phyloP scores from a whole-genome alignment of 2,797 vertebrate genomes.

The Acanthopagrus latus region DNA sequence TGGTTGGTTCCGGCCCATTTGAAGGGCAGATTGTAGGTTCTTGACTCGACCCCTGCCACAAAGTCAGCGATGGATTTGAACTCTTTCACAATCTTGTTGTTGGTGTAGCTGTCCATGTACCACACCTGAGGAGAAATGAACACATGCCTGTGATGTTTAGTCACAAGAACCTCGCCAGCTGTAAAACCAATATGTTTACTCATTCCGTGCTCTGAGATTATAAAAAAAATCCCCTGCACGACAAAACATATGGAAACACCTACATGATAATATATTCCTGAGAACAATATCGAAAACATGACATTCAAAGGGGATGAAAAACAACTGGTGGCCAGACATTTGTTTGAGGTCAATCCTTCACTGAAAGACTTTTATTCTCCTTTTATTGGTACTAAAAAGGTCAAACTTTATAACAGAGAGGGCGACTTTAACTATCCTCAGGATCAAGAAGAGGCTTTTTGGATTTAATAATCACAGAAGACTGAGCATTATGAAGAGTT shows the following conservation, averaged over 20 bases:
- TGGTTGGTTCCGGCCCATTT: constrained; percentile 99
- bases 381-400: neutral
- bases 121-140: constrained; percentile 88
- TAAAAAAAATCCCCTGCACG: neutral
- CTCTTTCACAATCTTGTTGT: constrained; percentile 98
- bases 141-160: constrained; percentile 4
- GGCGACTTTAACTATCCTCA: neutral
- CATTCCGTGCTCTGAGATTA: neutral
- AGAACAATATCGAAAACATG: neutral
- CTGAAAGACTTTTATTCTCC: neutral
- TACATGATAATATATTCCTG: neutral
- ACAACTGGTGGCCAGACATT: neutral
- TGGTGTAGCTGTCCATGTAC: constrained; percentile 99
- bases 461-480: neutral
- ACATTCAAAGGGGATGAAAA: neutral
- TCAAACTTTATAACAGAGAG: neutral
- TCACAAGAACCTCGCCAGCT: neutral
- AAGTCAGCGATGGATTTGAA: constrained; percentile 95
- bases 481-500: neutral
- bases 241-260: neutral
- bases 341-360: neutral
- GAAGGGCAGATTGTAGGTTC: constrained; percentile 97
- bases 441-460: neutral
- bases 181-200: neutral
- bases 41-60: constrained; percentile 93